phyloP scores from a whole-genome alignment of 1,140 invertebrate genomes.

The Copidosoma floridanum region DNA sequence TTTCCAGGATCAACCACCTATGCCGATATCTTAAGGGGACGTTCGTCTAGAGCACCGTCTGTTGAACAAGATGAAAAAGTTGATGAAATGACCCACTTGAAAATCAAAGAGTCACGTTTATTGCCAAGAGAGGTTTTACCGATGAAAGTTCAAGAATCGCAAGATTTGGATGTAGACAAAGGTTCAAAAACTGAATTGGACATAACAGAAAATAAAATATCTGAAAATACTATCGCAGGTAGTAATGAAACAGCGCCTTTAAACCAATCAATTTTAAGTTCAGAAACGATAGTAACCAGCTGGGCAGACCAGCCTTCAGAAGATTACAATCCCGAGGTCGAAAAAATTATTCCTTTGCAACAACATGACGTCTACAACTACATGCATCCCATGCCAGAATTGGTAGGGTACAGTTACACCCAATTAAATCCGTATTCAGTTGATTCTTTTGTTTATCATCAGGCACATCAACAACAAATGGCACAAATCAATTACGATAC shows the following conservation, averaged over 20 bases:
- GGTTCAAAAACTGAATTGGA: not conserved
- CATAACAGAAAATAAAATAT: not conserved
- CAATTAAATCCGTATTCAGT: slow-evolving; percentile 45
- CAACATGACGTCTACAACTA: slow-evolving; percentile 50
- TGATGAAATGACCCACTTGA: slow-evolving; percentile 33
- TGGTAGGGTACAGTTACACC: slow-evolving; percentile 58
- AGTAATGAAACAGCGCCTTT: not conserved
- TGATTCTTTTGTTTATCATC: slow-evolving; percentile 42
- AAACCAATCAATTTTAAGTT: not conserved
- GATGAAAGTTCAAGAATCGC: not conserved
- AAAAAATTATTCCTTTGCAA: slow-evolving; percentile 1
- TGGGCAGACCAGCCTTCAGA: slow-evolving; percentile 36
- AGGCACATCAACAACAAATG: slow-evolving; percentile 35
- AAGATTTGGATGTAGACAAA: not conserved
- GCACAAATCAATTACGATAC: slow-evolving; percentile 35
- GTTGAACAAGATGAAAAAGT: slow-evolving; percentile 27
- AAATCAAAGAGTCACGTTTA: slow-evolving; percentile 2
- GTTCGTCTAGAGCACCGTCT: slow-evolving; percentile 36
- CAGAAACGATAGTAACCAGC: slow-evolving; percentile 3
- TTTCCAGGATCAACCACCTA: slow-evolving; percentile 70
- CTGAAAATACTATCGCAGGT: not conserved
- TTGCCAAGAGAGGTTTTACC: not conserved
- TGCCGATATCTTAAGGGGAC: slow-evolving; percentile 72
- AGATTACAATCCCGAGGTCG: slow-evolving; percentile 29
- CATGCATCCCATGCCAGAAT: slow-evolving; percentile 56